Evolutionary conservation across 2,888 invertebrate species (phyloP).

Genomic region (Drosophila falleni): DNA sequence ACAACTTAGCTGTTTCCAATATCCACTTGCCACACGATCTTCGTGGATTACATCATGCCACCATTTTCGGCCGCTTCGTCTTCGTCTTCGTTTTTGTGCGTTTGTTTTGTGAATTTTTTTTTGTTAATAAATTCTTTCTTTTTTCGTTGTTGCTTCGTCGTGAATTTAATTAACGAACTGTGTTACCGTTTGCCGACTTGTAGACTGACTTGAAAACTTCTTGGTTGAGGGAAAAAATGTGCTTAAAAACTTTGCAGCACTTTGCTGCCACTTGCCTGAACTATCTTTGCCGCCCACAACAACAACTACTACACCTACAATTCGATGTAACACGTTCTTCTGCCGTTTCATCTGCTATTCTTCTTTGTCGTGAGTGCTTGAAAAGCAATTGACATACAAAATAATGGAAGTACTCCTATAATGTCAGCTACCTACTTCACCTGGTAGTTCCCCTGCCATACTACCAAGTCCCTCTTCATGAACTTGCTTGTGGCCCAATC

Average conservation of each 20-base stretch:
- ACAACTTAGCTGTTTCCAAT: constrained; percentile 10
- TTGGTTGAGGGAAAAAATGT: constrained; percentile 27
- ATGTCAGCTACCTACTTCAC: constrained; percentile 37
- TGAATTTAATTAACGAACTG: constrained; percentile 64
- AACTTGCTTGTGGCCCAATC: constrained; percentile 48
- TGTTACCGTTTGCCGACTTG: constrained; percentile 26
- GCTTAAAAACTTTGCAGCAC: constrained; percentile 56
- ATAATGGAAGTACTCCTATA: constrained; percentile 62
- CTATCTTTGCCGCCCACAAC: constrained; percentile 13
- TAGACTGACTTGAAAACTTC: constrained; percentile 46
- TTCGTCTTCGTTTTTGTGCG: constrained; percentile 17
- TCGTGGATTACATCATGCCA: constrained; percentile 54
- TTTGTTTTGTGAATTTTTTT: constrained; percentile 4
- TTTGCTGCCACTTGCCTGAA: constrained; percentile 14
- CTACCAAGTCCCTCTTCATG: background rate
- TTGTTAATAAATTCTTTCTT: background rate
- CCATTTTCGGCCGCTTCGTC: constrained; percentile 30
- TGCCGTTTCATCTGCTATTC: constrained; percentile 11
- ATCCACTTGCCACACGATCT: constrained; percentile 39
- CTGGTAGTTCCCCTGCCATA: background rate
- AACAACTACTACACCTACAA: constrained; percentile 20
- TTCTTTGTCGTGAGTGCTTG: constrained; percentile 71
- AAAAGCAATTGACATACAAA: constrained; percentile 81
- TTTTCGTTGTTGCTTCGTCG: constrained; percentile 15
- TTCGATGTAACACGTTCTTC: constrained; percentile 22